phyloP scores from a whole-genome alignment of 1,140 invertebrate species.

The Drosophila insularis region DNA sequence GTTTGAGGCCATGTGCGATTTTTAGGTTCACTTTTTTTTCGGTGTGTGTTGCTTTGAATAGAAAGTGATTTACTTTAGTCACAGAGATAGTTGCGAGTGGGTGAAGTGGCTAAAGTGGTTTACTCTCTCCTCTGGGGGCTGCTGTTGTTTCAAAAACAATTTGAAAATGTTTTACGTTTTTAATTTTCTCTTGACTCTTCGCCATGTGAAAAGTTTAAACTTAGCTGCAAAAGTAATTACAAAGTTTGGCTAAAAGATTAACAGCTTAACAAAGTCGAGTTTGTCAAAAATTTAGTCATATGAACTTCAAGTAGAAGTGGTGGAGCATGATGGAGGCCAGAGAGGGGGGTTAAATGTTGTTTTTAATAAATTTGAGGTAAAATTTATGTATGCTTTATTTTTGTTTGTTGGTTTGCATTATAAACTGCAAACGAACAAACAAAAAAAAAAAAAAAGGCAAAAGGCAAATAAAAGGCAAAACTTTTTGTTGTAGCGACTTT shows the following conservation, averaged over 20 bases:
- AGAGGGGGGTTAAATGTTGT: neutral
- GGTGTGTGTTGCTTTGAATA: constrained; percentile 60
- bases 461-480: constrained; percentile 26
- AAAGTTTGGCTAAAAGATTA: constrained; percentile 67
- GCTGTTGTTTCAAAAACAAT: constrained; percentile 36
- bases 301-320: neutral
- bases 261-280: constrained; percentile 43
- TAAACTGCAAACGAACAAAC: constrained; percentile 17
- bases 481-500: constrained; percentile 33
- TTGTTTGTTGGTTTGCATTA: constrained; percentile 6
- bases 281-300: constrained; percentile 25
- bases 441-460: constrained; percentile 11
- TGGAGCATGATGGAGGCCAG: neutral
- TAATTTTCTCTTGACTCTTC: neutral
- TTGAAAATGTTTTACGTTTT: constrained; percentile 39
- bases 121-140: neutral
- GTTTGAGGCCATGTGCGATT: neutral
- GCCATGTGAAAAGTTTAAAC: constrained; percentile 45
- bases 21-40: neutral
- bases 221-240: constrained; percentile 68
- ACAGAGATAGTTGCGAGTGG: constrained; percentile 5
- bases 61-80: constrained; percentile 76
- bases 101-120: constrained; percentile 7
- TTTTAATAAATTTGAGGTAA: constrained; percentile 64
- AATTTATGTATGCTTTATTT: constrained; percentile 38